A percentile compares a stretch with the other conserved stretches of the same genome.
Conservation (phyloP, 2,888 invertebrate genomes). For the Julus scanicus region DNA sequence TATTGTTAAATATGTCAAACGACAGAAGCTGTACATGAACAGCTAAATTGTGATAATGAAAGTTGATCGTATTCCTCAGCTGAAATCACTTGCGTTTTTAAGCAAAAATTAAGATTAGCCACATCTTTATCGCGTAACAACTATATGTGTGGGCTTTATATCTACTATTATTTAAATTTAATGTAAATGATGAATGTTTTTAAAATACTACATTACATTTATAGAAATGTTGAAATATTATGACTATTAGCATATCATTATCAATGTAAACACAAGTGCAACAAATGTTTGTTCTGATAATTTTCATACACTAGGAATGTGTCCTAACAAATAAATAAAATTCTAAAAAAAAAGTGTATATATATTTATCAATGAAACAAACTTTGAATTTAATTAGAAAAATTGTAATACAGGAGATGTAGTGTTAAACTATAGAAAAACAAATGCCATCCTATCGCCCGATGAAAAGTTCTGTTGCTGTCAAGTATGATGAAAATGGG, state of each 20-base stretch:
- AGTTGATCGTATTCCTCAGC: not conserved
- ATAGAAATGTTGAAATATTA: slow-evolving; percentile 26
- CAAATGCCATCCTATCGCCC: not conserved
- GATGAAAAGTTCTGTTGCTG: too few relatives aligned
- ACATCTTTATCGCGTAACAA: not conserved
- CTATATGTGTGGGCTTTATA: not conserved
- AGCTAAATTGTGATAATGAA: not conserved
- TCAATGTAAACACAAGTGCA: slow-evolving; percentile 5
- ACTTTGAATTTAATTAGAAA: slow-evolving; percentile 8
- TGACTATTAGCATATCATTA: not conserved
- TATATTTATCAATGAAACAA: not conserved
- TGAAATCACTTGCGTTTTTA: not conserved
- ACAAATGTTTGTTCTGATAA: slow-evolving; percentile 2
- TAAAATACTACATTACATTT: not conserved
- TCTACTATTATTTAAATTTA: not conserved
- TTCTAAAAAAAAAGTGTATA: not conserved
- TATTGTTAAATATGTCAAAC: not conserved
- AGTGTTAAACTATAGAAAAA: not conserved
- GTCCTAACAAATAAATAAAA: too few relatives aligned
- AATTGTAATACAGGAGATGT: not conserved
- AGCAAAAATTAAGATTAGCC: not conserved
- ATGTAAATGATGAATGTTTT: not conserved
- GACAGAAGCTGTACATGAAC: slow-evolving; percentile 1
- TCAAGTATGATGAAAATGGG: too few relatives aligned
- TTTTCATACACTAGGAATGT: not conserved